A percentile compares a stretch with the other conserved stretches of the same genome.
phyloP scores from a whole-genome alignment of 2,113 vertebrate species.

The Salvelinus namaycush region DNA sequence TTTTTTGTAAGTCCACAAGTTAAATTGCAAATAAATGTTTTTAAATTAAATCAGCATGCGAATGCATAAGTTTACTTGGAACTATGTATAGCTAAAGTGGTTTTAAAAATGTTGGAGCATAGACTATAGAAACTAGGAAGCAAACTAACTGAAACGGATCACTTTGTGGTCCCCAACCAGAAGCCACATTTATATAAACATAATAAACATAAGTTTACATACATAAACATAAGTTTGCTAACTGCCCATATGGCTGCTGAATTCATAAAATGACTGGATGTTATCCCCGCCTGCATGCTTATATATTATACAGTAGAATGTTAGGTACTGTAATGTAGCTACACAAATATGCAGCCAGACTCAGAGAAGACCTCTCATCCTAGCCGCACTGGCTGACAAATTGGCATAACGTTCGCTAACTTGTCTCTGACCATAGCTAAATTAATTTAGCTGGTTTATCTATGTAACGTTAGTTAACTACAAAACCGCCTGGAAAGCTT shows the following conservation, averaged over 20 bases:
- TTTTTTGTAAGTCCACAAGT: too few relatives aligned
- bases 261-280: background rate
- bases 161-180: slow-evolving; percentile 4
- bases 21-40: too few relatives aligned
- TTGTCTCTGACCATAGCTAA: background rate
- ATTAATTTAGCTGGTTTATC: background rate
- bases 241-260: background rate
- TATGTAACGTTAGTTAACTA: too few relatives aligned
- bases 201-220: background rate
- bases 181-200: slow-evolving; percentile 74
- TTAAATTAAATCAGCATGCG: too few relatives aligned
- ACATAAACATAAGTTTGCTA: background rate
- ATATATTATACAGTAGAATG: background rate
- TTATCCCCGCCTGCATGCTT: too few relatives aligned
- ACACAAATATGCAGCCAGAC: too few relatives aligned
- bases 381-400: slow-evolving; percentile 22
- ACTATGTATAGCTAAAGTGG: too few relatives aligned
- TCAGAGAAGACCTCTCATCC: slow-evolving; percentile 2
- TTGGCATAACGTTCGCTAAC: background rate
- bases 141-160: background rate
- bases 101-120: too few relatives aligned
- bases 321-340: too few relatives aligned
- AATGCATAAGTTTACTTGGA: too few relatives aligned
- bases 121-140: background rate
- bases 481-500: background rate